Conservation (phyloP, 2,888 invertebrate genomes). For the Drosophila rubida region DNA sequence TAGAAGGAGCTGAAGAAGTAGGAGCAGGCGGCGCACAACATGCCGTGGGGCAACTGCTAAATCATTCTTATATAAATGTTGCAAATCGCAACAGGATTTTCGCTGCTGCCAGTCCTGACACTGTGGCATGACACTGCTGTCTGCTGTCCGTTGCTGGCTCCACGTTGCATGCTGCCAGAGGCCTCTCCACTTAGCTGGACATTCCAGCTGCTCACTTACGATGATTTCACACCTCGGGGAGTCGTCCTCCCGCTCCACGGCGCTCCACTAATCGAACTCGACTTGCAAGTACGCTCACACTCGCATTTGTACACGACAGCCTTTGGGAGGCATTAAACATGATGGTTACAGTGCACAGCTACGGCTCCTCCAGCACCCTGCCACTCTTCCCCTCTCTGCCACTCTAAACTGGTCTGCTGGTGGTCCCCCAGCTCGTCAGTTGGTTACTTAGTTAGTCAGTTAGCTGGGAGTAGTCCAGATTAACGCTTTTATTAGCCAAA, state of each 20-base stretch:
- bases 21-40: slow-evolving; percentile 9
- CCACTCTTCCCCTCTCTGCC: not conserved
- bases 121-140: slow-evolving; percentile 3
- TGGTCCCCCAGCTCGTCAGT: slow-evolving; percentile 22
- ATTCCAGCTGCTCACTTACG: slow-evolving; percentile 67
- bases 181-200: slow-evolving; percentile 14
- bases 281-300: not conserved
- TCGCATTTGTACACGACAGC: slow-evolving; percentile 34
- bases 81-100: slow-evolving; percentile 68
- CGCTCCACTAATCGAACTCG: slow-evolving; percentile 22
- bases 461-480: slow-evolving; percentile 49
- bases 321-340: slow-evolving; percentile 42
- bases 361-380: not conserved
- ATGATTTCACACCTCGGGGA: slow-evolving; percentile 80
- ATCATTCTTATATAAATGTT: slow-evolving; percentile 70
- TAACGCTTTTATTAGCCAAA: slow-evolving; percentile 73
- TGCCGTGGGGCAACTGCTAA: slow-evolving; percentile 66
- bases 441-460: slow-evolving; percentile 28
- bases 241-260: slow-evolving; percentile 50
- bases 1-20: not conserved
- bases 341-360: slow-evolving; percentile 19
- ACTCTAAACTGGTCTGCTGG: slow-evolving; percentile 19
- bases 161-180: slow-evolving; percentile 1
- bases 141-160: slow-evolving; percentile 4
- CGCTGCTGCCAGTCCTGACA: not conserved